phyloP scores from a whole-genome alignment of 2,113 vertebrate species.

The Eptesicus fuscus region DNA sequence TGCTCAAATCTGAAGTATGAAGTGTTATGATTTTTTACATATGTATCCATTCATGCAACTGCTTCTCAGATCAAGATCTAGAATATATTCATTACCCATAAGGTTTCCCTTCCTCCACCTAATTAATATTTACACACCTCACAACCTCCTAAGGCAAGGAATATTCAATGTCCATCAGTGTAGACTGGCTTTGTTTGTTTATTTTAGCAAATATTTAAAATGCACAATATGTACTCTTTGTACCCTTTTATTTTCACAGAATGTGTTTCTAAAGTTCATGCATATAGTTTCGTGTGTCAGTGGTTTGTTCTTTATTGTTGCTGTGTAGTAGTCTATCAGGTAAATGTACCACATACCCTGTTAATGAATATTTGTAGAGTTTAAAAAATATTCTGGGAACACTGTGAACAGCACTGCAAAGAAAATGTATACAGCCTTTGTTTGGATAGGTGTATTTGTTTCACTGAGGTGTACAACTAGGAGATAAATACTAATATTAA shows the following conservation, averaged over 20 bases:
- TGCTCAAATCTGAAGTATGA: not conserved
- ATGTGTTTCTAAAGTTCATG: not conserved
- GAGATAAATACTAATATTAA: conserved; percentile 27
- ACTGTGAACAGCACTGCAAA: not conserved
- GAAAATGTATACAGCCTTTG: not conserved
- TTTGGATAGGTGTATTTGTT: not conserved
- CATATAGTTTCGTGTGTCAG: not conserved
- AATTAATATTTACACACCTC: not conserved
- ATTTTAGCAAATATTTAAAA: not conserved
- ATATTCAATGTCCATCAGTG: not conserved
- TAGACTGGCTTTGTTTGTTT: not conserved
- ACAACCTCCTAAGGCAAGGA: not conserved
- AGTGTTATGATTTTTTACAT: not conserved
- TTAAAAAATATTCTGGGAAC: not conserved
- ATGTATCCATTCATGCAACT: not conserved
- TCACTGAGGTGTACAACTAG: not conserved
- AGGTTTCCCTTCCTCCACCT: not conserved
- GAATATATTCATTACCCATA: not conserved
- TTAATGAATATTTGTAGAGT: not conserved
- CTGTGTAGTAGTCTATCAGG: not conserved
- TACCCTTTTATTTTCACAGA: not conserved
- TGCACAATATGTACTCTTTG: not conserved
- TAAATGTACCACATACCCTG: not conserved
- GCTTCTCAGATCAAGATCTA: not conserved
- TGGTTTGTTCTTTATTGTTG: conserved; percentile 8